Evolutionary conservation across 2,888 invertebrate genomes (phyloP).

Genomic region (Drosophila greeni): DNA sequence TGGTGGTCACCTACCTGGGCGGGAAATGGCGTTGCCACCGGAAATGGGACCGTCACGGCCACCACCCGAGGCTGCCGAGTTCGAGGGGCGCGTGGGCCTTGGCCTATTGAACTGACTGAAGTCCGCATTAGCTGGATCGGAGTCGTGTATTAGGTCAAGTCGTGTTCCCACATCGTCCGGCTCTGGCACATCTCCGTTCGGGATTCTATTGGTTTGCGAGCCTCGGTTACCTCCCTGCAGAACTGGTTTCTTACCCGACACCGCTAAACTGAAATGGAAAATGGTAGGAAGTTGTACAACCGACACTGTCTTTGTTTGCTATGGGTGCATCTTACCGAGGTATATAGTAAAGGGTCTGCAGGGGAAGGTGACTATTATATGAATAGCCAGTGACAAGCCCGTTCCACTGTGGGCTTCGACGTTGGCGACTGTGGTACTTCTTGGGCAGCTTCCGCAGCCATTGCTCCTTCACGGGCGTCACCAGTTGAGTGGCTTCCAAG

Average conservation of each 20-base stretch:
- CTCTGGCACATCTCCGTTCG: not conserved
- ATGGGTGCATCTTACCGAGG: conserved; percentile 1
- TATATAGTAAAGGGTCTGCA: not conserved
- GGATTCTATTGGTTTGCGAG: conserved; percentile 25
- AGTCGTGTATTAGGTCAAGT: conserved; percentile 57
- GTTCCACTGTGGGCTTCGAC: conserved; percentile 48
- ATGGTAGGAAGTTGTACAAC: no score
- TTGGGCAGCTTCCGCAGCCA: conserved; percentile 65
- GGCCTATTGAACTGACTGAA: conserved; percentile 36
- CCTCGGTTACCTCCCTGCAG: conserved; percentile 21
- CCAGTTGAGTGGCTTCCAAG: conserved; percentile 55
- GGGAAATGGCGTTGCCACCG: not conserved
- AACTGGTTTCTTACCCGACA: conserved; percentile 45
- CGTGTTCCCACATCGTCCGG: conserved; percentile 33
- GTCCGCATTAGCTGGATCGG: conserved; percentile 59
- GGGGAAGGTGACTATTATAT: not conserved
- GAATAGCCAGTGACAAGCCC: not conserved
- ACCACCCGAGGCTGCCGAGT: not conserved
- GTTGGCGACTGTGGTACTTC: conserved; percentile 67
- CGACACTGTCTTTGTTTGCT: no score
- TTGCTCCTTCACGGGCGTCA: conserved; percentile 53
- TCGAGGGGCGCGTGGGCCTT: conserved; percentile 10
- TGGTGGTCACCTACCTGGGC: conserved; percentile 2
- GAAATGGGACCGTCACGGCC: not conserved
- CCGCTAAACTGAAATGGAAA: conserved; percentile 32